phyloP scores from a whole-genome alignment of 2,888 invertebrate species.

The Spilosoma lubricipeda region DNA sequence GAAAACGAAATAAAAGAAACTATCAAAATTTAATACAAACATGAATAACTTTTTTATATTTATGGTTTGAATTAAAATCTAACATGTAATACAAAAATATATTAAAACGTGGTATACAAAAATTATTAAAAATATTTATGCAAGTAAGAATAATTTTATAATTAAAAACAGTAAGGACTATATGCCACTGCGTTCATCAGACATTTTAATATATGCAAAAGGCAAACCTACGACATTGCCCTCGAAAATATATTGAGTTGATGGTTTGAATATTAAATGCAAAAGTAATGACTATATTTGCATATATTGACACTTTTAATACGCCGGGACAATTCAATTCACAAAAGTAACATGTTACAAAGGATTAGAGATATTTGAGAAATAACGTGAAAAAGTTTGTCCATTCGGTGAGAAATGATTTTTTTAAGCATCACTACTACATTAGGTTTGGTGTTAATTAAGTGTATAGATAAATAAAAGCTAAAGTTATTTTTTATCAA shows the following conservation, averaged over 20 bases:
- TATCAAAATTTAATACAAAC: no score
- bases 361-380: neutral
- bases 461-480: neutral
- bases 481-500: neutral
- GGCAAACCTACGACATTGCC: neutral
- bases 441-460: neutral
- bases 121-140: neutral
- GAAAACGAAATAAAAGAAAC: no score
- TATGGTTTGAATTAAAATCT: no score
- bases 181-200: neutral
- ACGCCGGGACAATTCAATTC: neutral
- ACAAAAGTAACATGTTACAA: neutral
- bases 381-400: neutral
- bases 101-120: neutral
- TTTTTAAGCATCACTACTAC: neutral
- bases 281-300: neutral
- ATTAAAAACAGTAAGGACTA: neutral
- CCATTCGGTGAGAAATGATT: neutral
- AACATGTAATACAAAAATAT: neutral
- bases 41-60: no score
- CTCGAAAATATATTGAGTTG: neutral
- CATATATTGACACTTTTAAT: neutral
- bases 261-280: neutral
- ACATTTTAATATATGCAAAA: neutral
- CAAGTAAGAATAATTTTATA: neutral